These are phyloP conservation scores for Prionailurus bengalensis DNA, from an alignment of 2,113 vertebrate genomes.

Conservation along the genomic window DNA sequence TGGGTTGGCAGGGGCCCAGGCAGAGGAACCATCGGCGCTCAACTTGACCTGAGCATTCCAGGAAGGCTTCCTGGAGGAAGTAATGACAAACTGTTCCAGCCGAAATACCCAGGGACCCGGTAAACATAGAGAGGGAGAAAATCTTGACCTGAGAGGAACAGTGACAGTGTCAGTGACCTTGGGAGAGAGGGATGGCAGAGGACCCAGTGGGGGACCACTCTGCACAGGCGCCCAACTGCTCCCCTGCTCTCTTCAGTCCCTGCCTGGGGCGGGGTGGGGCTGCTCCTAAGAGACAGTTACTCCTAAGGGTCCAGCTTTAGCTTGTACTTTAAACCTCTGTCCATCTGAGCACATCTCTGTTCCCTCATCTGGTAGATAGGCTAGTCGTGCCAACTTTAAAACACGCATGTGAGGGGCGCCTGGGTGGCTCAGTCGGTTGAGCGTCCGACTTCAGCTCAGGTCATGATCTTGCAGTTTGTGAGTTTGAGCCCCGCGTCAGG, in stretches of 20 bases:
- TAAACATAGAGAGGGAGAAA: background rate
- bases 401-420: background rate
- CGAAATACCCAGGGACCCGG: background rate
- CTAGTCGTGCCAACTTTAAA: background rate
- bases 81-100: background rate
- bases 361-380: background rate
- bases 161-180: background rate
- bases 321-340: background rate
- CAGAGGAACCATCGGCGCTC: background rate
- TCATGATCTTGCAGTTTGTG: too few relatives aligned
- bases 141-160: background rate
- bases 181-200: background rate
- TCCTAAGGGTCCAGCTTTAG: background rate
- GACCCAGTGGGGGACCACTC: background rate
- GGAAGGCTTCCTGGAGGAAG: slow-evolving; percentile 61
- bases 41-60: background rate
- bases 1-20: slow-evolving; percentile 31
- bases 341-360: background rate
- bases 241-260: background rate
- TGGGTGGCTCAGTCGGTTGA: too few relatives aligned
- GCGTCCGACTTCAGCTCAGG: too few relatives aligned
- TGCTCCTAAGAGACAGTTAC: background rate
- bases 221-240: background rate
- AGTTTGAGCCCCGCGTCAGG: too few relatives aligned
- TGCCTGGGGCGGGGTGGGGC: background rate